Evolutionary conservation across 2,797 vertebrate species (phyloP).

Genomic region (Sphenodon punctatus): DNA sequence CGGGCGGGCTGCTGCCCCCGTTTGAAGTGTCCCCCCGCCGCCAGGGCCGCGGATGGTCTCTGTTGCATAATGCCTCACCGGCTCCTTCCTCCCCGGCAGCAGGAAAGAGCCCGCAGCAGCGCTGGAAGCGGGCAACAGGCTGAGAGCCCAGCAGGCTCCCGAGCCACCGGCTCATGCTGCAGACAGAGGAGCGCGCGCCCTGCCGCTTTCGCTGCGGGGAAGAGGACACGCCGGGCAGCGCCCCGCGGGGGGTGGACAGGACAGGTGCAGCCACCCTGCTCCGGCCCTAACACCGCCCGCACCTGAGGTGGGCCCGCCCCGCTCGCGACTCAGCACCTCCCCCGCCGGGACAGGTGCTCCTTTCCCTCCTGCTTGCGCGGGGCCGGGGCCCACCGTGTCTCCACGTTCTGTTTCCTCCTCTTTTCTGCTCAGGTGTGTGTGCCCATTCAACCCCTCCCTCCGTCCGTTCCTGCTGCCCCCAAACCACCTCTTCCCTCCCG

Average conservation of each 20-base stretch:
- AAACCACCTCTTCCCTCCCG: not conserved
- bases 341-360: not conserved
- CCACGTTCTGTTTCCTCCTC: not conserved
- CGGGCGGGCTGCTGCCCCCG: not conserved
- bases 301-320: no score
- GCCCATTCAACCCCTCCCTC: not conserved
- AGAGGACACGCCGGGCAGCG: no score
- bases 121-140: slow-evolving; percentile 90
- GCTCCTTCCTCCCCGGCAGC: not conserved
- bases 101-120: slow-evolving; percentile 84
- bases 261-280: not conserved
- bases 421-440: not conserved
- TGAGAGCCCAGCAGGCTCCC: slow-evolving; percentile 80
- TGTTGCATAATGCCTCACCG: not conserved
- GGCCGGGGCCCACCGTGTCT: not conserved
- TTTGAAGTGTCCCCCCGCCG: not conserved
- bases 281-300: not conserved
- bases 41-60: not conserved
- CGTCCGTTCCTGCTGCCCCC: not conserved
- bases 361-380: not conserved
- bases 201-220: not conserved
- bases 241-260: not conserved
- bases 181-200: not conserved
- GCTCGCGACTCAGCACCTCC: not conserved
- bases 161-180: slow-evolving; percentile 59